Evolutionary conservation across 2,113 vertebrate species (phyloP), one percentile per base, ranked within the genome.

Genomic region (Proteles cristata): DNA sequence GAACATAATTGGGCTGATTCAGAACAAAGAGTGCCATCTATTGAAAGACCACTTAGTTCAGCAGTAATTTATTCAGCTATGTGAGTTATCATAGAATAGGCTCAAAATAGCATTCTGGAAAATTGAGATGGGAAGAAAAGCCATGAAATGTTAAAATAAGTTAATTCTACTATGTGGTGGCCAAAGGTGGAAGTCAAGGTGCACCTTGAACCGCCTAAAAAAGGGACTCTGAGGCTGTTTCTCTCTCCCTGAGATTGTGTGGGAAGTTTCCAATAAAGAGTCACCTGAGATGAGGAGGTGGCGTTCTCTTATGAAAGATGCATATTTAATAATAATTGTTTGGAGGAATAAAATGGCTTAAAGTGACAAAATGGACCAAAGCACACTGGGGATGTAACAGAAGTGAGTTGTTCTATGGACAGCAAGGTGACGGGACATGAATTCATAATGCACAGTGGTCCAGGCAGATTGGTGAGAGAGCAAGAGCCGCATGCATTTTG

Each of bases 391-490:
- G 92, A 96, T 96, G 97, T 97, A 93, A 94, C 48, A 97, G 94
- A 98, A 98, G 73, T 28, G 53, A 95, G 88, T 96, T 97, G 97
- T 98, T 98, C 66, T 21, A 80, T 11, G 97, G 96, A 97, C 92
- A 84, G 93, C 58, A 63, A 93, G 91, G 68, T 11, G 89, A 96
- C 85, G 98, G 92, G 31, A 96, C 96, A 96, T 97, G 98, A 98
- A 99, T 99, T 98, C 96, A 96, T 98, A 98, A 98, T 97, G 94
- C 48, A 92, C 58, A 50, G 61, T 92, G 98, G 98, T 97, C 96
- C 96, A 95, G 97, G 98, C 98, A 97, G 98, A 98, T 98, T 98
- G 98, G 98, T 97, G 97, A 98, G 98, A 98, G 98, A 98, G 98
- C 98, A 98, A 84, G 96, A 98, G 95, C 92, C 83, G 50, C 98